These are phyloP conservation scores for Nephrotoma guestfalica DNA, from an alignment of 2,888 invertebrate species.

Conservation along the genomic window DNA sequence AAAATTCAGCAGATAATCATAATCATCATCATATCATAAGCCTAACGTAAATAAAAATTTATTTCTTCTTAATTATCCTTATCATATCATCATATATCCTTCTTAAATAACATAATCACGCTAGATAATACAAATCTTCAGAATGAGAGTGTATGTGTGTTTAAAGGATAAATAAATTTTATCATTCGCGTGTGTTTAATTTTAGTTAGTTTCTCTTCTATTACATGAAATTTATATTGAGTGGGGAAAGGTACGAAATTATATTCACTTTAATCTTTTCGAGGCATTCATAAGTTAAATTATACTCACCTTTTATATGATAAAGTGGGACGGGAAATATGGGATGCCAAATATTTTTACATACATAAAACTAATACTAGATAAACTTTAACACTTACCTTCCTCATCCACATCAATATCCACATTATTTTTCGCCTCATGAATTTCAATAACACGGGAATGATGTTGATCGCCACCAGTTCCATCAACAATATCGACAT, in stretches of 20 bases:
- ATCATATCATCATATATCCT: background rate
- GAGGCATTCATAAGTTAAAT: background rate
- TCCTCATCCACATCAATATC: background rate
- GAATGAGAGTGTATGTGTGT: background rate
- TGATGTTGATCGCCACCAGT: background rate
- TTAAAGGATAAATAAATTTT: background rate
- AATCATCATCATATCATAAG: background rate
- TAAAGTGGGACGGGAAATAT: background rate
- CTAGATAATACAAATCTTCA: background rate
- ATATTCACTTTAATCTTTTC: background rate
- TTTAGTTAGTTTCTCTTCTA: background rate
- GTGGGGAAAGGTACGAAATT: background rate
- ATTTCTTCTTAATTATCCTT: background rate
- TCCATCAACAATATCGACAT: constrained; percentile 1
- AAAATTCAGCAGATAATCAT: background rate
- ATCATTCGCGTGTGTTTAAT: background rate
- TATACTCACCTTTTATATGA: background rate
- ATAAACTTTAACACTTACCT: background rate
- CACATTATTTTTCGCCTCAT: background rate
- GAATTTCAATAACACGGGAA: background rate
- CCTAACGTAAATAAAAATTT: background rate
- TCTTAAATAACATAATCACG: background rate
- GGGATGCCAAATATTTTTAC: background rate
- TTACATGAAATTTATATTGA: background rate
- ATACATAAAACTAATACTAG: background rate